Percentiles rank a stretch among this genome's conserved stretches.
Evolutionary conservation across 1,140 invertebrate species (phyloP).

Genomic region (Polypedilum vanderplanki): DNA sequence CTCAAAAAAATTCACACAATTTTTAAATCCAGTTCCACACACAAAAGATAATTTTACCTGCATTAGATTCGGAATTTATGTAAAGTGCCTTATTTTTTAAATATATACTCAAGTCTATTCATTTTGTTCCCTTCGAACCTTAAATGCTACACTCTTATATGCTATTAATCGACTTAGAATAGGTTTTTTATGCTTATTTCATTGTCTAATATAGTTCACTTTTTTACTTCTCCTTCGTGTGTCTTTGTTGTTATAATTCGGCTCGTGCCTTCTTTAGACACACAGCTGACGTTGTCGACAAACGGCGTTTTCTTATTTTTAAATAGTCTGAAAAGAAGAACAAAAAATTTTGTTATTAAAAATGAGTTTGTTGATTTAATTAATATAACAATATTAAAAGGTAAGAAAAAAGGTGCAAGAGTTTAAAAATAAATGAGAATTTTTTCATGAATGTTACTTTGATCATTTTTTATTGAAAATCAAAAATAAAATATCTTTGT

Average conservation of each 20-base stretch:
- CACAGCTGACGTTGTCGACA: constrained; percentile 24
- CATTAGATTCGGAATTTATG: neutral
- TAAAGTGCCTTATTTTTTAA: neutral
- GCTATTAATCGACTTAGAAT: constrained; percentile 23
- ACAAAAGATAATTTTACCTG: neutral
- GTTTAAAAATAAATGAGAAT: no score
- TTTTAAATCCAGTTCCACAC: neutral
- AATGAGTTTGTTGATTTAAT: no score
- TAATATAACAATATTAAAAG: neutral
- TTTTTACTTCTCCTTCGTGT: constrained; percentile 30
- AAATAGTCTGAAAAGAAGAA: constrained; percentile 21
- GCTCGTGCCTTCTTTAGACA: constrained; percentile 25
- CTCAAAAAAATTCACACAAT: no score
- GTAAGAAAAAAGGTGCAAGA: neutral
- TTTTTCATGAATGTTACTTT: no score
- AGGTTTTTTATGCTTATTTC: constrained; percentile 31
- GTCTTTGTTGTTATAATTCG: constrained; percentile 3
- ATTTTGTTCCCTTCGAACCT: neutral
- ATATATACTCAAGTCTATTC: neutral
- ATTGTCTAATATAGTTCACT: constrained; percentile 32
- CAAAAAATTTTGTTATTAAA: neutral
- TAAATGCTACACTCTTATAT: neutral
- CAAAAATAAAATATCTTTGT: no score
- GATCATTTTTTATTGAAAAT: no score
- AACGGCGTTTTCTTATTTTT: constrained; percentile 18